phyloP scores from a whole-genome alignment of 2,888 invertebrate species.

The Eilema caniola region DNA sequence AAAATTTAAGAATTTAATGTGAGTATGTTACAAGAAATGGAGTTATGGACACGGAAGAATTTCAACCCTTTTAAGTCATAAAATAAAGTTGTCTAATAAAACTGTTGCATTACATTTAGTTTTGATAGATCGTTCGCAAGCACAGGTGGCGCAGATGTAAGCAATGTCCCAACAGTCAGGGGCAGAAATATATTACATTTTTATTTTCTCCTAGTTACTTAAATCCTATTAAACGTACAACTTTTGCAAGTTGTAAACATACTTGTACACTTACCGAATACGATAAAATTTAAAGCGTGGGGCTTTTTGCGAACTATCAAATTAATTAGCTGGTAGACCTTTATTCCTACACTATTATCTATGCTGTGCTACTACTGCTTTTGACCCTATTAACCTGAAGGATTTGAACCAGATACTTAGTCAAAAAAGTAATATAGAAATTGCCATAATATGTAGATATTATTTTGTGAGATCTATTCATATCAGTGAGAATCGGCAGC shows the following conservation, averaged over 20 bases:
- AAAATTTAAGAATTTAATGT: background rate
- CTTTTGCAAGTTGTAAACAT: background rate
- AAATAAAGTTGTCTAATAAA: constrained; percentile 23
- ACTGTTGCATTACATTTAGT: constrained; percentile 18
- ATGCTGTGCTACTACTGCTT: too few relatives aligned
- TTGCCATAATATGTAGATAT: too few relatives aligned
- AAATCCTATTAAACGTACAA: constrained; percentile 8
- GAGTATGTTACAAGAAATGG: constrained; percentile 10
- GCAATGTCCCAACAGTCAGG: constrained; percentile 40
- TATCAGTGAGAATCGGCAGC: too few relatives aligned
- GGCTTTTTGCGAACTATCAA: too few relatives aligned
- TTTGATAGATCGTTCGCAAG: constrained; percentile 28
- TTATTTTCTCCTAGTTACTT: constrained; percentile 10
- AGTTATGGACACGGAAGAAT: constrained; percentile 20
- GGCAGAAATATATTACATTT: constrained; percentile 26
- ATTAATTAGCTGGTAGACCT: too few relatives aligned
- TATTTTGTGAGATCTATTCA: too few relatives aligned
- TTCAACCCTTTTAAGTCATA: constrained; percentile 16
- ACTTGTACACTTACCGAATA: background rate
- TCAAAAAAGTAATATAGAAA: too few relatives aligned
- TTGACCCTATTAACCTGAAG: too few relatives aligned
- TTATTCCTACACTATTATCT: too few relatives aligned
- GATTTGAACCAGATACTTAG: too few relatives aligned
- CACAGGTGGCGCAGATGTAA: constrained; percentile 45
- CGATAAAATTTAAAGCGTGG: too few relatives aligned